A percentile compares a stretch with the other conserved stretches of the same genome.
These are phyloP conservation scores for Hedychridium roseum DNA, from an alignment of 2,888 invertebrate genomes.

Conservation along the genomic window DNA sequence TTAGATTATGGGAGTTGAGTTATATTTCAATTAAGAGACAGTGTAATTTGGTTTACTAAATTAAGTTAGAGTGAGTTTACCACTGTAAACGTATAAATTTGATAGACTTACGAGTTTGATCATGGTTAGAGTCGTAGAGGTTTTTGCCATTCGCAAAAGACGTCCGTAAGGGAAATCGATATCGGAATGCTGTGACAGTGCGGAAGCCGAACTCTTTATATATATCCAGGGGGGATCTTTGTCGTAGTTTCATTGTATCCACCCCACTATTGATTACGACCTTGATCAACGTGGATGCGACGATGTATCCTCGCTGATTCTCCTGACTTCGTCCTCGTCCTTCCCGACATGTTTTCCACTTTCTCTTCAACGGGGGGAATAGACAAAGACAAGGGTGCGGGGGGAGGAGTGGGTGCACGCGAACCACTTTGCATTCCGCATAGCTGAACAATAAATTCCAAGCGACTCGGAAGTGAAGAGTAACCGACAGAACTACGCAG, in stretches of 20 bases:
- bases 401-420: background rate
- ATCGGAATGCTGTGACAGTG: conserved; percentile 27
- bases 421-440: conserved; percentile 6
- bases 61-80: too few relatives aligned
- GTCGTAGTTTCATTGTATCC: conserved; percentile 29
- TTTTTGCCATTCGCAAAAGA: conserved; percentile 37
- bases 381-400: too few relatives aligned
- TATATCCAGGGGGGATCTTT: conserved; percentile 24
- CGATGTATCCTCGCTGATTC: too few relatives aligned
- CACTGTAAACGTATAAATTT: too few relatives aligned
- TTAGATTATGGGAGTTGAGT: too few relatives aligned
- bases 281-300: too few relatives aligned
- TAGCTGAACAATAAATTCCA: background rate
- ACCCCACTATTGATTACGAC: conserved; percentile 11
- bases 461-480: conserved; percentile 26
- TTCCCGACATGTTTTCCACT: too few relatives aligned
- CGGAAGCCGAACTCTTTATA: conserved; percentile 37
- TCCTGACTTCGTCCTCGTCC: background rate
- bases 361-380: too few relatives aligned
- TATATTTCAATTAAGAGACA: too few relatives aligned
- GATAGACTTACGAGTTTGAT: conserved; percentile 43
- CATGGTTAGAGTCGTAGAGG: conserved; percentile 45
- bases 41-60: too few relatives aligned
- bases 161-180: conserved; percentile 29
- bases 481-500: conserved; percentile 11